Percentiles rank a stretch among this genome's conserved stretches.
These are phyloP conservation scores for Crocallis elinguaria DNA, from an alignment of 2,888 invertebrate species.

Conservation along the genomic window DNA sequence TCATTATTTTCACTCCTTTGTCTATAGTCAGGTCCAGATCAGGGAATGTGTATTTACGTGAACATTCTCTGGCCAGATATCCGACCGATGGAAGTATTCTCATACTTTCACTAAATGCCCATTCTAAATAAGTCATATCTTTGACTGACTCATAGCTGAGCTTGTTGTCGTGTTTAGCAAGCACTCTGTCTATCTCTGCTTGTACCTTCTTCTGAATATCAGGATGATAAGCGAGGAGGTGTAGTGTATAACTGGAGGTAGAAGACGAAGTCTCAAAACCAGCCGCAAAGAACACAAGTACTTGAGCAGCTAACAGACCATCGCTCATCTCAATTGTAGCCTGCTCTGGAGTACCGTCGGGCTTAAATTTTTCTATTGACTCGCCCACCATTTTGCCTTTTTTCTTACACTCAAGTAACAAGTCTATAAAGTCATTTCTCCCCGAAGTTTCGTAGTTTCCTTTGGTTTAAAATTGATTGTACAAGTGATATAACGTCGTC, in stretches of 20 bases:
- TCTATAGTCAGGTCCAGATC: conserved; percentile 54
- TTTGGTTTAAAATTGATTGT: conserved; percentile 46
- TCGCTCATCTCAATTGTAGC: conserved; percentile 53
- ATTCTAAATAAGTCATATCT: conserved; percentile 48
- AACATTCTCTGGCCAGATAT: conserved; percentile 51
- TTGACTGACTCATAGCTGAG: conserved; percentile 57
- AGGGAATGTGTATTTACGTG: conserved; percentile 45
- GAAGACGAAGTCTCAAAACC: conserved; percentile 76
- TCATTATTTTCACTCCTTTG: conserved; percentile 55
- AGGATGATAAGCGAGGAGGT: conserved; percentile 65
- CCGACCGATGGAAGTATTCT: conserved; percentile 58
- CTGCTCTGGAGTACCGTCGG: conserved; percentile 50
- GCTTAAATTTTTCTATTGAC: conserved; percentile 50
- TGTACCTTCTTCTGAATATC: conserved; percentile 63
- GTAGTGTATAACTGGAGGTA: conserved; percentile 61
- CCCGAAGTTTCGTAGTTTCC: conserved; percentile 56
- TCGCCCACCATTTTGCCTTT: conserved; percentile 58
- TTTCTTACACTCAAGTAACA: conserved; percentile 48
- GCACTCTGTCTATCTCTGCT: conserved; percentile 59
- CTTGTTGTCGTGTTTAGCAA: conserved; percentile 53
- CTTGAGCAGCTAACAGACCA: conserved; percentile 53
- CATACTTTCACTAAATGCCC: conserved; percentile 57
- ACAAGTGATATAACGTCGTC: conserved; percentile 34
- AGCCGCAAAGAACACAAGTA: conserved; percentile 64
- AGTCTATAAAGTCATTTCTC: conserved; percentile 56